Conservation (phyloP, 1,140 invertebrate genomes). For the Zaprionus lachaisei region DNA sequence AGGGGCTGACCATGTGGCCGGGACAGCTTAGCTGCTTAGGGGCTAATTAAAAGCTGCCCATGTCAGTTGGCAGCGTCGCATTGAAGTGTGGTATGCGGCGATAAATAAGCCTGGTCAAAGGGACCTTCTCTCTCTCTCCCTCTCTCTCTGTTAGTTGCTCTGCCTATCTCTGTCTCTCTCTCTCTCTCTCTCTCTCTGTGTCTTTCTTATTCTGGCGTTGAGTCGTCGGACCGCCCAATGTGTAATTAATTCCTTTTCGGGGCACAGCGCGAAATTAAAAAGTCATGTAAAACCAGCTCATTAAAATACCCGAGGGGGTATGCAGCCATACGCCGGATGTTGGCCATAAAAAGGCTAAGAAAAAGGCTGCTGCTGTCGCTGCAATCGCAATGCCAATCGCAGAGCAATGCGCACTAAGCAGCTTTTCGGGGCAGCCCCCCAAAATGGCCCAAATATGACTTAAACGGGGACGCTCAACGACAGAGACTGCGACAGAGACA, state of each 20-base stretch:
- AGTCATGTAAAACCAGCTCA: conserved; percentile 84
- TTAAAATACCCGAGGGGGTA: conserved; percentile 76
- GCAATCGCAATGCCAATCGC: conserved; percentile 37
- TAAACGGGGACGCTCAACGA: conserved; percentile 27
- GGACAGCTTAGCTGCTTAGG: conserved; percentile 4
- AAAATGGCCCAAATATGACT: conserved; percentile 66
- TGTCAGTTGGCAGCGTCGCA: conserved; percentile 74
- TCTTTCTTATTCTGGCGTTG: conserved; percentile 15
- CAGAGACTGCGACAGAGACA: neutral
- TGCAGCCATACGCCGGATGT: conserved; percentile 54
- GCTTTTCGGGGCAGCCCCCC: conserved; percentile 58
- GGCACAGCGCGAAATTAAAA: conserved; percentile 83
- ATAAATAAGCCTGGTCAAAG: conserved; percentile 61
- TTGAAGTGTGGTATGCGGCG: conserved; percentile 78
- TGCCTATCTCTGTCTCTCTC: neutral
- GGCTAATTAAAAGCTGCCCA: conserved; percentile 81
- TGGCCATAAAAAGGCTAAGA: conserved; percentile 56
- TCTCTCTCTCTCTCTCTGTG: neutral
- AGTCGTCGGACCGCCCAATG: conserved; percentile 77
- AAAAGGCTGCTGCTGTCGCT: conserved; percentile 8
- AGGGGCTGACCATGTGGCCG: neutral
- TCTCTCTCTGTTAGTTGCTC: neutral
- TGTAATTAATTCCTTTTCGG: conserved; percentile 84
- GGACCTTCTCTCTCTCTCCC: neutral
- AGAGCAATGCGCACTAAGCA: conserved; percentile 54